phyloP scores from a whole-genome alignment of 2,888 invertebrate species.

The Athetis lepigone region DNA sequence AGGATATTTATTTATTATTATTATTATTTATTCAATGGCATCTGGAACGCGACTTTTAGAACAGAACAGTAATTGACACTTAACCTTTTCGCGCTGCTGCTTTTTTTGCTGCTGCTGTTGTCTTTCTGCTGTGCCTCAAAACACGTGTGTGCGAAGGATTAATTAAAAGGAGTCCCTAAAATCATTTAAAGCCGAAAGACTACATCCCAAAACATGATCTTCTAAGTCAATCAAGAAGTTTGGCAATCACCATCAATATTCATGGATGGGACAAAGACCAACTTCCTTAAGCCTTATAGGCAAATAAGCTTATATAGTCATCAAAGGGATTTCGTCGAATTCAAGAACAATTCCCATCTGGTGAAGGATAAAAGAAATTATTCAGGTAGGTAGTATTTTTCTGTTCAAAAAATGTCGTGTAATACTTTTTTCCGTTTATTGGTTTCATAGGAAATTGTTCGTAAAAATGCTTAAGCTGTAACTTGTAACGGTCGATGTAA shows the following conservation, averaged over 20 bases:
- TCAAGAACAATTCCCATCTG: conserved; percentile 65
- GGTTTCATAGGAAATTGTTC: conserved; percentile 52
- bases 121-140: no score
- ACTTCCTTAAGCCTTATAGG: conserved; percentile 53
- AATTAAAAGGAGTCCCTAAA: neutral
- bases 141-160: no score
- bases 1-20: no score
- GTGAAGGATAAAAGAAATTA: conserved; percentile 64
- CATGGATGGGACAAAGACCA: conserved; percentile 57
- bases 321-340: conserved; percentile 67
- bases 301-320: conserved; percentile 67
- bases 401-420: conserved; percentile 50
- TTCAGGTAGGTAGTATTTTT: conserved; percentile 62
- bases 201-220: conserved; percentile 21
- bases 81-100: no score
- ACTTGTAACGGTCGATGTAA: conserved; percentile 30
- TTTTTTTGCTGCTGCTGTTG: no score
- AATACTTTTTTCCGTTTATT: conserved; percentile 57
- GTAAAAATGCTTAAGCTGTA: conserved; percentile 45
- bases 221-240: conserved; percentile 49
- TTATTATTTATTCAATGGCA: no score
- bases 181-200: neutral
- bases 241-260: conserved; percentile 59
- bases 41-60: no score
- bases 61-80: no score